Conservation (phyloP, 35 echinoderm and acorn worm species). For the Lytechinus variegatus region DNA sequence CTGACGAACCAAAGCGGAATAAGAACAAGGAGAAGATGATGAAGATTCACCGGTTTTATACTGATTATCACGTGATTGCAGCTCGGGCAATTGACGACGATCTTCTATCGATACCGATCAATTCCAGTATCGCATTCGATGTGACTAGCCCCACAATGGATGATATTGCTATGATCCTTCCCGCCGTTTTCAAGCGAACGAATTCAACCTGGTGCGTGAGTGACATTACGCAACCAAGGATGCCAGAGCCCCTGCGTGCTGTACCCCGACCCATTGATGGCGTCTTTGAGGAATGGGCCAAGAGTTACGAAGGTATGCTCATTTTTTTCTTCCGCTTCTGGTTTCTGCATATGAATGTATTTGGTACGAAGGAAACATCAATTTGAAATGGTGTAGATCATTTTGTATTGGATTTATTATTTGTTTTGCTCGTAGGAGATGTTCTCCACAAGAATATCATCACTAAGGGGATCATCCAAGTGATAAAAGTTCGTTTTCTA, state of each 20-base stretch:
- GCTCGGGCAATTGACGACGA: not conserved
- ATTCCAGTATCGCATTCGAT: not conserved
- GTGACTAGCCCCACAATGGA: not conserved
- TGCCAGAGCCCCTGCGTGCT: not conserved
- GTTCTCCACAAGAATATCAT: too few relatives aligned
- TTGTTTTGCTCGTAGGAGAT: not conserved
- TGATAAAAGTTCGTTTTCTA: too few relatives aligned
- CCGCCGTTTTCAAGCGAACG: not conserved
- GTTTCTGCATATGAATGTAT: not conserved
- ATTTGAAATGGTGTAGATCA: too few relatives aligned
- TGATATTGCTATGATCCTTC: not conserved
- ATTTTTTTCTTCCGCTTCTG: not conserved
- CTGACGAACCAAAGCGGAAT: not conserved
- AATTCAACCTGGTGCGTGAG: not conserved
- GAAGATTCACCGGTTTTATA: slow-evolving; percentile 13
- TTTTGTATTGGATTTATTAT: not conserved
- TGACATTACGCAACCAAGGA: slow-evolving; percentile 12
- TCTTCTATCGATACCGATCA: slow-evolving; percentile 30
- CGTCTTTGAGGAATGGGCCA: slow-evolving; percentile 2
- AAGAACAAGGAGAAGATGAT: slow-evolving; percentile 17
- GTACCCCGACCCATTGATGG: not conserved
- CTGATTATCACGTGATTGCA: slow-evolving; percentile 38
- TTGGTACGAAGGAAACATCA: too few relatives aligned
- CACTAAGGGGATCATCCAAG: too few relatives aligned
- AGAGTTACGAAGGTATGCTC: slow-evolving; percentile 25